These are phyloP conservation scores for Thripadectes ignobilis DNA, from an alignment of 2,797 vertebrate species.

Conservation along the genomic window DNA sequence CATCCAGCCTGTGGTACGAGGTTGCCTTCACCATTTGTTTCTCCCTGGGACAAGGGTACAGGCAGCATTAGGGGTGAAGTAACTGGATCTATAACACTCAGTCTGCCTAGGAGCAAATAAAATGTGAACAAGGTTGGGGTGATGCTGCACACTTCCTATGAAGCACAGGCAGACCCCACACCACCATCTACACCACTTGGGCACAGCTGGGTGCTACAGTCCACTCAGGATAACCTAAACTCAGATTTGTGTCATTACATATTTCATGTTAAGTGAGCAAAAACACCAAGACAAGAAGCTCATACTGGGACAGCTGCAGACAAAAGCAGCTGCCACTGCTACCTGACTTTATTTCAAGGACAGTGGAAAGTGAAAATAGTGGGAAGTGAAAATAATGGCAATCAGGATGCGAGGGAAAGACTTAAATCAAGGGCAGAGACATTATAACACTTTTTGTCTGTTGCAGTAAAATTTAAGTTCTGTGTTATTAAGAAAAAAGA, in stretches of 20 bases:
- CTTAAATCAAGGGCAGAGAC: not conserved
- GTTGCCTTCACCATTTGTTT: not conserved
- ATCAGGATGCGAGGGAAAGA: not conserved
- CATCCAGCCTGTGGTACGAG: not conserved
- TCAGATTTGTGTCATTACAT: not conserved
- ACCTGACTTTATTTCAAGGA: not conserved
- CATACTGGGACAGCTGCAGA: fast-evolving
- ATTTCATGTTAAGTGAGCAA: not conserved
- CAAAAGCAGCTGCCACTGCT: not conserved
- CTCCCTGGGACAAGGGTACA: not conserved
- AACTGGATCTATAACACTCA: not conserved
- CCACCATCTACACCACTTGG: not conserved
- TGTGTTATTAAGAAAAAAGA: not conserved
- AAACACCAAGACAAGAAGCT: not conserved
- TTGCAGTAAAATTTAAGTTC: not conserved
- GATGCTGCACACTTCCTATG: not conserved
- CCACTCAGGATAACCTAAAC: not conserved
- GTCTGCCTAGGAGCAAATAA: not conserved
- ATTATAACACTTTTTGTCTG: not conserved
- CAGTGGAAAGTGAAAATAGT: not conserved
- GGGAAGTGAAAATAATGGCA: not conserved
- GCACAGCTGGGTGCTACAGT: not conserved
- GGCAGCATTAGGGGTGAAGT: not conserved
- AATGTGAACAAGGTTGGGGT: not conserved
- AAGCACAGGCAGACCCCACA: not conserved